Base-by-base conservation (phyloP, 37 sponge, comb jelly and placozoan species). In the Oopsacas minuta region DNA sequence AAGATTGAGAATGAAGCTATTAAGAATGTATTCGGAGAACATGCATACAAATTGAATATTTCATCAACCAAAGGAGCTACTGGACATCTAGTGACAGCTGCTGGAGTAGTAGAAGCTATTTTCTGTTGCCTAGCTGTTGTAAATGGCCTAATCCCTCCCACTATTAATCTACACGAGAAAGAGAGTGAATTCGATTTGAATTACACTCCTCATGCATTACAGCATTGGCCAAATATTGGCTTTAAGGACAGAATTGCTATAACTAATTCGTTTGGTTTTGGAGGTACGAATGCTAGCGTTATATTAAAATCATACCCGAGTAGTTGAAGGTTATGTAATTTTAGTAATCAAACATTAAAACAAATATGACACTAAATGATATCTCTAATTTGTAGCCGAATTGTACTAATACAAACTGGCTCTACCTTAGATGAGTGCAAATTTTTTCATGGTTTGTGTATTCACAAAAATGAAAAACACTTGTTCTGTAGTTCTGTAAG, bases 211-310 rank as follows among this genome's bases (percentile, higher is more conserved):
- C 38, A 85, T 0, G 12, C 8, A 12, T 39, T 84, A 25, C 81
- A 38, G 28, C 51, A 12, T 5, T n/a, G 52, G 86, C 38, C 37
- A 83, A 12, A 23, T 32, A 32, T 34, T 28, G 38, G 37, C 7
- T 1, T 35, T 30, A 32, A 38, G 32, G 85, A 46, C 3, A 87
- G 89, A 22, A 82, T 95, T 46, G 94, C 94, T 37, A 52, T 97
- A 23, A 91, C 87, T 0, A 97, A 97, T 84, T 97, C 99, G 0
- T 97, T 90, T 90, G 99, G 99, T 0, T 97, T 97, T 88, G 99
- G 99, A 36, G 99, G 99, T 25, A 94, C 99, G 3, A 97, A 97
- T 86, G 94, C 91, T 32, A 61, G 17, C 28, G 20, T 61, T 32
- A 61, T 61, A 61, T n/a, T 61, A 3, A 61, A 61, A 34, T 5